Conservation (phyloP, 2,113 vertebrate species). For the Melanerpes formicivorus region DNA sequence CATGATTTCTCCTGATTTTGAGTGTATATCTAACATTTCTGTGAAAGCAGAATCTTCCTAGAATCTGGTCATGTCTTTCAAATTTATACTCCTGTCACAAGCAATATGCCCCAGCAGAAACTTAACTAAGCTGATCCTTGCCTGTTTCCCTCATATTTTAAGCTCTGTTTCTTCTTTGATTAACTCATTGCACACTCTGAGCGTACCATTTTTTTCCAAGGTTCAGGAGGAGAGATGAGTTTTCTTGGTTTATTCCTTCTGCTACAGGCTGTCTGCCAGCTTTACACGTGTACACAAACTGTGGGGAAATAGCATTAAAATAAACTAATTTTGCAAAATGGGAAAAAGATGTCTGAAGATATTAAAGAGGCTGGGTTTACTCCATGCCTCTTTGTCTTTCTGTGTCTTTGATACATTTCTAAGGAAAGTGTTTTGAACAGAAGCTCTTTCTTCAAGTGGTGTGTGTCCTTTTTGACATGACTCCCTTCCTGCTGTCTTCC, state of each 20-base stretch:
- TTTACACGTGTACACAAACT: background rate
- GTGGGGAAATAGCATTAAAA: background rate
- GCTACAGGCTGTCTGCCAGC: background rate
- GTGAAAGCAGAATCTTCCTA: background rate
- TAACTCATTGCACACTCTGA: background rate
- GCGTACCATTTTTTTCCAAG: background rate
- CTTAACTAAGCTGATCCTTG: background rate
- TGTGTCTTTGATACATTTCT: background rate
- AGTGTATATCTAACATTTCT: background rate
- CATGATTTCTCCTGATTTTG: background rate
- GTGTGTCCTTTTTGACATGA: background rate
- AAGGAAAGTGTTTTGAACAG: background rate
- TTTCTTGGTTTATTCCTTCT: background rate
- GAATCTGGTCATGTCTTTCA: background rate
- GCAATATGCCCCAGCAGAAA: background rate
- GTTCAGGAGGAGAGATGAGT: background rate
- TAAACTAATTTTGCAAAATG: background rate
- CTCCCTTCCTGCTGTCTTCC: background rate
- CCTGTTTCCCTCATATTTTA: background rate
- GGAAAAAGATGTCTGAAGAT: background rate
- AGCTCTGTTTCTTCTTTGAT: background rate
- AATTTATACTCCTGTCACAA: background rate
- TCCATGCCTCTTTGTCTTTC: background rate
- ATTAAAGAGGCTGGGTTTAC: accelerated
- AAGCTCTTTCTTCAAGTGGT: background rate